These are phyloP conservation scores for Strix uralensis DNA, from an alignment of 2,113 vertebrate genomes.

Conservation along the genomic window DNA sequence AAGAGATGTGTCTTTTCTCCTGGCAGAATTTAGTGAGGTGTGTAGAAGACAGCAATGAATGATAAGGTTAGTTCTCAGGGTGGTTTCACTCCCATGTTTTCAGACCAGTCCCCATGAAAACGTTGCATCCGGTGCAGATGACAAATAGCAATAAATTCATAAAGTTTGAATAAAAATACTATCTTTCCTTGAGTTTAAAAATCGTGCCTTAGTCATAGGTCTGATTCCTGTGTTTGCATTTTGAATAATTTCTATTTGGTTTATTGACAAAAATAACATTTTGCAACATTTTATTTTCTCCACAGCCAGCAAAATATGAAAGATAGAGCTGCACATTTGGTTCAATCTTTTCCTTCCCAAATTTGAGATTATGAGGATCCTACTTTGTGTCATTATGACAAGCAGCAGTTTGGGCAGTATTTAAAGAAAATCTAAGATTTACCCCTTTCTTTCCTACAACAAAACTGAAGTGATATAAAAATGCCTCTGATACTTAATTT, in stretches of 20 bases:
- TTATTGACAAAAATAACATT: conserved; percentile 36
- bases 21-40: background rate
- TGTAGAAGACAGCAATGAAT: background rate
- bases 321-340: background rate
- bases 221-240: conserved; percentile 6
- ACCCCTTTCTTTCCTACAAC: background rate
- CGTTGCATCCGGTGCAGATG: background rate
- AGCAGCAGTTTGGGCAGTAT: background rate
- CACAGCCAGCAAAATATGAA: background rate
- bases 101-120: background rate
- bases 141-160: background rate
- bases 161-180: background rate
- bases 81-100: background rate
- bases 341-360: background rate
- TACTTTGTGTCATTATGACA: background rate
- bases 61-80: background rate
- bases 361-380: background rate
- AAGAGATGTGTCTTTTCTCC: background rate
- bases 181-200: conserved; percentile 24
- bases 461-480: background rate
- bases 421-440: background rate
- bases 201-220: conserved; percentile 21
- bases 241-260: conserved; percentile 40
- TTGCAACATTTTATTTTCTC: conserved; percentile 7
- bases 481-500: background rate